These are phyloP conservation scores for Diarsia brunnea DNA, from an alignment of 2,888 invertebrate species.

Conservation along the genomic window DNA sequence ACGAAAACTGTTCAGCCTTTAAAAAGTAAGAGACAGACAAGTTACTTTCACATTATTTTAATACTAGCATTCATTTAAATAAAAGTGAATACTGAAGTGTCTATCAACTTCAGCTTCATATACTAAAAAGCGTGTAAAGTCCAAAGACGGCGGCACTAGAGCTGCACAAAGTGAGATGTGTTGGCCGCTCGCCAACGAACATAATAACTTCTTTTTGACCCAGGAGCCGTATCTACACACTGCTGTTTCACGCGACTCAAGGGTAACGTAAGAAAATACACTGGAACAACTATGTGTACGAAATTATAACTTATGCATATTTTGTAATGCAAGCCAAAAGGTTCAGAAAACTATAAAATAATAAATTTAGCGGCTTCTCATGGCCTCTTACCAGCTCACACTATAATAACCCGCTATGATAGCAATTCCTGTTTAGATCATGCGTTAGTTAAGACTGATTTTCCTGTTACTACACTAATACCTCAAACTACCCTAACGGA, in stretches of 20 bases:
- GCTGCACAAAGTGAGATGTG: constrained; percentile 21
- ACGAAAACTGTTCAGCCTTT: neutral
- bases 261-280: constrained; percentile 4
- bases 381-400: no score
- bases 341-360: neutral
- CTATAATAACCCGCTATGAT: no score
- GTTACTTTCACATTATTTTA: neutral
- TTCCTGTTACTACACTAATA: no score
- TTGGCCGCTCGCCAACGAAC: constrained; percentile 57
- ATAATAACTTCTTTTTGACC: constrained; percentile 50
- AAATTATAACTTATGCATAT: neutral
- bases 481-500: no score
- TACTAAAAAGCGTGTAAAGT: constrained; percentile 20
- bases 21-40: neutral
- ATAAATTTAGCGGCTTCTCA: no score
- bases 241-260: constrained; percentile 9
- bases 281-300: neutral
- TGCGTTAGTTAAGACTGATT: no score
- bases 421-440: no score
- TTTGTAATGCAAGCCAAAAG: neutral
- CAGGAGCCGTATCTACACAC: constrained; percentile 1
- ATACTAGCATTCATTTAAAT: no score
- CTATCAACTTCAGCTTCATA: neutral
- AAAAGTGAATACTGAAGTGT: neutral
- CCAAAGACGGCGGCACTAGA: constrained; percentile 25